phyloP scores from a whole-genome alignment of 1,140 invertebrate genomes.

The Drosophila nebulosa region DNA sequence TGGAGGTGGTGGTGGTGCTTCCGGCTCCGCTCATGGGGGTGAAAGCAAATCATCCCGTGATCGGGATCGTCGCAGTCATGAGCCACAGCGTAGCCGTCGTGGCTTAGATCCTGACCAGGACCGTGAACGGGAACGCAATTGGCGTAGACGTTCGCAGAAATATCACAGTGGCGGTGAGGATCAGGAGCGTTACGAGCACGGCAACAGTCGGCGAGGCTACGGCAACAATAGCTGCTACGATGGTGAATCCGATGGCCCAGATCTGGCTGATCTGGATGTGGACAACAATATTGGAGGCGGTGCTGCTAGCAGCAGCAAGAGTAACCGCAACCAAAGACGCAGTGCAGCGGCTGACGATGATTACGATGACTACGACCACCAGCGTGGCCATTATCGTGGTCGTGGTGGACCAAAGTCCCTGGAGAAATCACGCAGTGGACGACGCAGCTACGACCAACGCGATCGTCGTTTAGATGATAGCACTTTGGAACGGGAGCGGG shows the following conservation, averaged over 20 bases:
- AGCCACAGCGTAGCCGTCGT: slow-evolving; percentile 31
- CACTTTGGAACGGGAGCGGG: slow-evolving; percentile 21
- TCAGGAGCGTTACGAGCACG: slow-evolving; percentile 27
- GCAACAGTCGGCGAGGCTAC: slow-evolving; percentile 34
- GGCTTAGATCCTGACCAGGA: slow-evolving; percentile 31
- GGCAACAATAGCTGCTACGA: slow-evolving; percentile 60
- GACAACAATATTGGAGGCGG: slow-evolving; percentile 37
- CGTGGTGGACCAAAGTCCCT: slow-evolving; percentile 34
- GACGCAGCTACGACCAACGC: slow-evolving; percentile 32
- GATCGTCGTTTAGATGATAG: slow-evolving; percentile 18
- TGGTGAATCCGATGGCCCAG: slow-evolving; percentile 56
- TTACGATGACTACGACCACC: slow-evolving; percentile 47
- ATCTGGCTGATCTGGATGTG: slow-evolving; percentile 32
- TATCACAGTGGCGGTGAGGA: slow-evolving; percentile 35
- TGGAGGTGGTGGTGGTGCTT: background rate
- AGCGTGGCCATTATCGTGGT: slow-evolving; percentile 29
- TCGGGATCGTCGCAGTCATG: slow-evolving; percentile 43
- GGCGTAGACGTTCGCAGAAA: slow-evolving; percentile 38
- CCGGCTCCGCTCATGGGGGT: background rate
- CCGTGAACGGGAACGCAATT: slow-evolving; percentile 33
- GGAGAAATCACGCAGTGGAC: slow-evolving; percentile 30
- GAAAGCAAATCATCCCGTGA: slow-evolving; percentile 38
- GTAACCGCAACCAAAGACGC: slow-evolving; percentile 35
- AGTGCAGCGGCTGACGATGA: slow-evolving; percentile 46
- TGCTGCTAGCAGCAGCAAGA: slow-evolving; percentile 50